Evolutionary conservation across 2,888 invertebrate species (phyloP).

Genomic region (Sacculina carcini): DNA sequence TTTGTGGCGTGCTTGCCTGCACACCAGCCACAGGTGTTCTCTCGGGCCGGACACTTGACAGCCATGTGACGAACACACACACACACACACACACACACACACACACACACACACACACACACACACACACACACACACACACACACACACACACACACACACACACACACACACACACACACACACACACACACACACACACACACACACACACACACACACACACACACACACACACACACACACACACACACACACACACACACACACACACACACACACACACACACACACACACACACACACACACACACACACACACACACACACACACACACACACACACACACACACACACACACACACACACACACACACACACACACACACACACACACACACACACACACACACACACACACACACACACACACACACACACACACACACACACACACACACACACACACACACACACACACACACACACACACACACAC

Average conservation of each 20-base stretch:
- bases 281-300: not conserved
- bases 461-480: not conserved
- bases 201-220: not conserved
- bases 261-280: not conserved
- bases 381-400: not conserved
- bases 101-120: not conserved
- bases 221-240: not conserved
- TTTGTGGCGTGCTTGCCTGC: too few species aligned
- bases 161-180: not conserved
- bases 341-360: not conserved
- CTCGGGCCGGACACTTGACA: too few species aligned
- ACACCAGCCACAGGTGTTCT: too few species aligned
- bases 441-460: not conserved
- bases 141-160: not conserved
- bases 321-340: not conserved
- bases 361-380: not conserved
- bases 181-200: not conserved
- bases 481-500: not conserved
- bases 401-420: not conserved
- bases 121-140: not conserved
- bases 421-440: not conserved
- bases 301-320: not conserved
- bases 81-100: not conserved
- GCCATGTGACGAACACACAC: not conserved
- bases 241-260: not conserved